A percentile compares a stretch with the other conserved stretches of the same genome.
phyloP scores from a whole-genome alignment of 2,797 vertebrate genomes.

The Halcyon leucocephala region DNA sequence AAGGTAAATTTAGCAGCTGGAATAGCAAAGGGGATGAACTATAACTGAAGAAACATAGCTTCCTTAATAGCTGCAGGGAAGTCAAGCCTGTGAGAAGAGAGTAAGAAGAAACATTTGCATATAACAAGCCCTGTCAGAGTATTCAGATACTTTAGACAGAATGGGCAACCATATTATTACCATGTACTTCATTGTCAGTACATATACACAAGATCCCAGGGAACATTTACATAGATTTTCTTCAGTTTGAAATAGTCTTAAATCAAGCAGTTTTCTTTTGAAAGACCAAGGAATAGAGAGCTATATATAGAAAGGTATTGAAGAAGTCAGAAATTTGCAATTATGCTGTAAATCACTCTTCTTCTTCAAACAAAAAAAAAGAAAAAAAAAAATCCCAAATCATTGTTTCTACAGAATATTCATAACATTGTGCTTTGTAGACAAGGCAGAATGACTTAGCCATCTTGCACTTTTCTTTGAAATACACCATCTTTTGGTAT shows the following conservation, averaged over 20 bases:
- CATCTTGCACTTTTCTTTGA: neutral
- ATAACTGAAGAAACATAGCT: neutral
- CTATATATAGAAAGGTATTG: constrained; percentile 16
- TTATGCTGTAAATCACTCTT: neutral
- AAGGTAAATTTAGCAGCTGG: constrained; percentile 12
- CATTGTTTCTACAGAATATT: constrained; percentile 16
- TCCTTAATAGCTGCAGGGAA: neutral
- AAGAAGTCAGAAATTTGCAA: neutral
- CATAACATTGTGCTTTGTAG: neutral
- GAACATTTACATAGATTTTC: constrained; percentile 52
- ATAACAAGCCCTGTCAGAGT: neutral
- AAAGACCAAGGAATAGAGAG: constrained; percentile 25
- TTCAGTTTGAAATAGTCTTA: constrained; percentile 38
- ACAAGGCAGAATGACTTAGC: neutral
- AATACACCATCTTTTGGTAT: neutral
- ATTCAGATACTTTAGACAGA: constrained; percentile 42
- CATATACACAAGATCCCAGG: constrained; percentile 32
- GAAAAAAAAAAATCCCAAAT: neutral
- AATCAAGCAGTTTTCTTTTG: constrained; percentile 38
- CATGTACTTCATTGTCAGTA: constrained; percentile 21
- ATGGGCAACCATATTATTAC: constrained; percentile 2
- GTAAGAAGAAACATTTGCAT: constrained; percentile 23
- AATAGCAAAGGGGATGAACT: neutral
- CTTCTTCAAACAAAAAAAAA: neutral
- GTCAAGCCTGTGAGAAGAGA: neutral